These are phyloP conservation scores for Actinia tenebrosa DNA, from an alignment of 64 coral and sea anemone genomes.

Conservation along the genomic window DNA sequence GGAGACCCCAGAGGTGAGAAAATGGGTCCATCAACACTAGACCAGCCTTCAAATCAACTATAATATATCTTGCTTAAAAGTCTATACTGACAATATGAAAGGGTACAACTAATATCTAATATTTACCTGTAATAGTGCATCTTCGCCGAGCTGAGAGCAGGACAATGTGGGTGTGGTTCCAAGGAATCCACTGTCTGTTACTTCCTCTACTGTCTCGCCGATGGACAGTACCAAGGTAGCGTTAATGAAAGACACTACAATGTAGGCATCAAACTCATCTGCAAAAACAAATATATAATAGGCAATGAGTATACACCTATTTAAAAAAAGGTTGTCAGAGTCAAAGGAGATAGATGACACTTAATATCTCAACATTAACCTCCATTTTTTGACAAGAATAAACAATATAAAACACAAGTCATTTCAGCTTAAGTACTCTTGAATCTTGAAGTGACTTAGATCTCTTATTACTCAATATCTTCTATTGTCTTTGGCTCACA, in stretches of 20 bases:
- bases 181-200: conserved; percentile 97
- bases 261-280: conserved; percentile 97
- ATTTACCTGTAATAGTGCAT: conserved; percentile 82
- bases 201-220: conserved; percentile 96
- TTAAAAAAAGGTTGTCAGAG: not conserved
- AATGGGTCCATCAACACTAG: too few relatives aligned
- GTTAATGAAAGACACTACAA: conserved; percentile 96
- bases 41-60: too few relatives aligned
- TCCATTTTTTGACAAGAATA: too few relatives aligned
- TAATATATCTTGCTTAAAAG: not conserved
- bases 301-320: too few relatives aligned
- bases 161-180: conserved; percentile 95
- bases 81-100: too few relatives aligned
- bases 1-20: too few relatives aligned
- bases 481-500: too few relatives aligned
- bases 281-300: not conserved
- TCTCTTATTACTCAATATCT: too few relatives aligned
- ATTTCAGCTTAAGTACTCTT: too few relatives aligned
- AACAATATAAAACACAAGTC: too few relatives aligned
- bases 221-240: conserved; percentile 97
- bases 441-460: too few relatives aligned
- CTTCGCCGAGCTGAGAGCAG: conserved; percentile 93
- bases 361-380: too few relatives aligned
- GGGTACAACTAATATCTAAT: not conserved
- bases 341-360: not conserved